A percentile compares a stretch with the other conserved stretches of the same genome.
phyloP scores from a whole-genome alignment of 1,140 invertebrate genomes.

The Drosophila pallidifrons region DNA sequence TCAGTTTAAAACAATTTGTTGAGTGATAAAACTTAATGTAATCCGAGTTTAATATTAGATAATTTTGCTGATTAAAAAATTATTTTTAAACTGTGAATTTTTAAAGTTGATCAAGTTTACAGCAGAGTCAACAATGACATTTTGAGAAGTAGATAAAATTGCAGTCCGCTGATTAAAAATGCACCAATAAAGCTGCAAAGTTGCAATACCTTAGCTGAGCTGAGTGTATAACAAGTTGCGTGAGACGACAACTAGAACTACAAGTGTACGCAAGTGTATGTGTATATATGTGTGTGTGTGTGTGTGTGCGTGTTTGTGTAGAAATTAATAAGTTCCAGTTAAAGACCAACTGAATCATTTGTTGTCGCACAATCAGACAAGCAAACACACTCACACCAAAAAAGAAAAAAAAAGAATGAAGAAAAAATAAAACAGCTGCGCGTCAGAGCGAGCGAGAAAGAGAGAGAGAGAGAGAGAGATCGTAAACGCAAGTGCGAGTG shows the following conservation, averaged over 20 bases:
- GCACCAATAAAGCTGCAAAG: too few relatives aligned
- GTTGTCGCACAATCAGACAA: constrained; percentile 61
- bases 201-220: not conserved
- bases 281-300: not conserved
- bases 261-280: not conserved
- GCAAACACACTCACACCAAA: constrained; percentile 42
- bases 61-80: too few relatives aligned
- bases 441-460: not conserved
- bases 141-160: too few relatives aligned
- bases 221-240: constrained; percentile 37
- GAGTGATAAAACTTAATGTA: too few relatives aligned
- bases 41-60: too few relatives aligned
- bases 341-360: constrained; percentile 68
- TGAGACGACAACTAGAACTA: constrained; percentile 35
- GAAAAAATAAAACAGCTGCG: constrained; percentile 37
- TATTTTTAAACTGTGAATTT: too few relatives aligned
- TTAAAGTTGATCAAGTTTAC: too few relatives aligned
- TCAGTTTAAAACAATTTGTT: too few relatives aligned
- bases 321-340: constrained; percentile 67
- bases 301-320: constrained; percentile 35
- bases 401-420: constrained; percentile 16
- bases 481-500: not conserved
- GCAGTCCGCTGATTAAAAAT: too few relatives aligned
- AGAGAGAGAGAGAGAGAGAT: not conserved
- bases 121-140: too few relatives aligned